phyloP scores from a whole-genome alignment of 2,888 invertebrate species.

The Callinectes sapidus region DNA sequence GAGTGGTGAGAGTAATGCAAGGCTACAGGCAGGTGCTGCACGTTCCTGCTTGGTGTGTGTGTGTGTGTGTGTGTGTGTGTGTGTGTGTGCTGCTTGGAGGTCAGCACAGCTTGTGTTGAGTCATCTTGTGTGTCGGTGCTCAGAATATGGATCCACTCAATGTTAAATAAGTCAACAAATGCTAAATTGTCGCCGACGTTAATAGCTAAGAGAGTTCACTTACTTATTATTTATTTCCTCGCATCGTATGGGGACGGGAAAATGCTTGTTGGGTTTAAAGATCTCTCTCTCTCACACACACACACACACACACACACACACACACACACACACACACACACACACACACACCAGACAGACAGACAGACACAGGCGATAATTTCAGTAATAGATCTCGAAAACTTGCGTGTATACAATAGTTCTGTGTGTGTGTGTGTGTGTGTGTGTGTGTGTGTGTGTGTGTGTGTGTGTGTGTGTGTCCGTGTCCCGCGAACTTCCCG shows the following conservation, averaged over 20 bases:
- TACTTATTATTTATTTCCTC: neutral
- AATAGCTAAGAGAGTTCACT: neutral
- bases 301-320: conserved; percentile 18
- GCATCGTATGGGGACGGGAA: neutral
- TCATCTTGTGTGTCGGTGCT: neutral
- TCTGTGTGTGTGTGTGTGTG: conserved; percentile 10
- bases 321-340: no score
- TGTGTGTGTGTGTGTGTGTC: neutral
- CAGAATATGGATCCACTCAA: neutral
- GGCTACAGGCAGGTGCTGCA: neutral
- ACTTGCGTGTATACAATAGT: neutral
- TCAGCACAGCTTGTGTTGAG: neutral
- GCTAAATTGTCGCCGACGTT: neutral
- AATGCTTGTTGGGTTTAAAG: neutral
- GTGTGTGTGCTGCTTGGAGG: neutral
- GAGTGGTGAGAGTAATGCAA: neutral
- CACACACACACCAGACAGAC: neutral
- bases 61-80: neutral
- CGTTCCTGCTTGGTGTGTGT: neutral
- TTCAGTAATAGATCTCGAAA: neutral
- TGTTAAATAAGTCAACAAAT: no score
- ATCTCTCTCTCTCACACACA: no score
- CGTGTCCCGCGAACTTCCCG: neutral
- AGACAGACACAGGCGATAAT: neutral
- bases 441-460: neutral